Base-by-base conservation (phyloP, 1,140 invertebrate species). In the Lasioglossum baleicum region DNA sequence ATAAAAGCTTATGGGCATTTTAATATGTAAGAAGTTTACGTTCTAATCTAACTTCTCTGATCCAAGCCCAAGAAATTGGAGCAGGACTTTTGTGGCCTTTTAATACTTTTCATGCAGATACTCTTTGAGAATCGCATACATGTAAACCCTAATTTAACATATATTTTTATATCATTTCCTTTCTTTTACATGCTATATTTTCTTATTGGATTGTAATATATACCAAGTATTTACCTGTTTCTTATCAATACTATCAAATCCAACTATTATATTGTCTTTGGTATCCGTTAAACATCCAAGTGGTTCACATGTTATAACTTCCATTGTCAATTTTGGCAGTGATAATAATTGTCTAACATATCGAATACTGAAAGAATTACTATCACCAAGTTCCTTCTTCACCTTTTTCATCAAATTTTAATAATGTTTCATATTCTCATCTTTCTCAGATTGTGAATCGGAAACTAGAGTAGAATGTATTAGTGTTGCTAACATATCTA, bases 1-100 rank as follows among this genome's bases (percentile, higher is more conserved):
- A 95, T 8, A 98, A 90, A 82, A 96, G 93, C 80, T 95, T 95
- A 91, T 98, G 97, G 15, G 97, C 96, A 86, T 98, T 98, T 93
- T 99, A 98, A 90, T 98, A 98, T 15, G 97, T 97, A 7, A 99
- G 93, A 0, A 97, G 96, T 93, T 98, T 98, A 44, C 98, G 94
- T 91, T 99, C 98, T 22, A 98, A 94, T 88, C 96, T 95, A 0
- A 99, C 96, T 31, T 98, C 98, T n/a, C 98, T 97, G 91, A 99
- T 99, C 97, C 98, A 99, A 0, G 98, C 95, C 98, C 98, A 99
- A 0, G 97, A 98, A 0, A 99, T 93, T 0, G 98, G 98, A 0
- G 97, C 97, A 7, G 98, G 98, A 92, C 98, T 99, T 88, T 98
- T 97, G 87, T 98, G 97, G 0, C 98, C 98, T 93, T 99, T 98